Evolutionary conservation across 2,113 vertebrate species (phyloP).

Genomic region (Notarius lentiginosus): DNA sequence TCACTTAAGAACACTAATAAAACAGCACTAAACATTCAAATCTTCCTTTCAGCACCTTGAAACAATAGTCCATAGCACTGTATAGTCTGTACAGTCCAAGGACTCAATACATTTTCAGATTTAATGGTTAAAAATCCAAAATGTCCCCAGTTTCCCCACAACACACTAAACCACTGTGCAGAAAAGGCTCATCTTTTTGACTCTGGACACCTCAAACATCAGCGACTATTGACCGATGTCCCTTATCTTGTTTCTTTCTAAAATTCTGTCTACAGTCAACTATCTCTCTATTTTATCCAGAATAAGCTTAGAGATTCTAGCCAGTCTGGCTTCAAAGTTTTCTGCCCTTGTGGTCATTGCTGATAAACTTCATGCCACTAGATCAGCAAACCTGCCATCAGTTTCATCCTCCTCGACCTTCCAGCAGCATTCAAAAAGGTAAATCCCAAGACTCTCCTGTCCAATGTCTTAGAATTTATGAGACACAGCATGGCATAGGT

Average conservation of each 20-base stretch:
- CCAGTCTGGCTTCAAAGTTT: neutral
- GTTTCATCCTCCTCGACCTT: neutral
- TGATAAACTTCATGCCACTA: neutral
- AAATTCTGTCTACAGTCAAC: neutral
- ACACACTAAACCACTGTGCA: neutral
- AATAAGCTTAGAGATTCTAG: neutral
- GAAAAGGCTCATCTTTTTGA: neutral
- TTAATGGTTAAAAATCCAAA: neutral
- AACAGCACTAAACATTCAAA: neutral
- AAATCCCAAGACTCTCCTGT: neutral
- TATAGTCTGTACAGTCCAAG: neutral
- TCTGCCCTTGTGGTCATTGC: neutral
- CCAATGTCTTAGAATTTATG: neutral
- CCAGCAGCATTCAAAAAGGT: neutral
- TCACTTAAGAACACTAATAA: neutral
- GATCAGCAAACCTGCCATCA: neutral
- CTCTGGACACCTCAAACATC: neutral
- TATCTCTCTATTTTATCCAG: neutral
- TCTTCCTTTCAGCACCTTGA: neutral
- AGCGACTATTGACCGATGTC: neutral
- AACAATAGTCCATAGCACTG: neutral
- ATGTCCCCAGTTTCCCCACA: neutral
- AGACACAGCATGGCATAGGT: neutral
- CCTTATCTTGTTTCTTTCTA: neutral
- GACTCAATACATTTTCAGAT: neutral